Percentiles rank a stretch among this genome's conserved stretches.
Conservation (phyloP, 2,888 invertebrate genomes). For the Chymomyza procnemis region DNA sequence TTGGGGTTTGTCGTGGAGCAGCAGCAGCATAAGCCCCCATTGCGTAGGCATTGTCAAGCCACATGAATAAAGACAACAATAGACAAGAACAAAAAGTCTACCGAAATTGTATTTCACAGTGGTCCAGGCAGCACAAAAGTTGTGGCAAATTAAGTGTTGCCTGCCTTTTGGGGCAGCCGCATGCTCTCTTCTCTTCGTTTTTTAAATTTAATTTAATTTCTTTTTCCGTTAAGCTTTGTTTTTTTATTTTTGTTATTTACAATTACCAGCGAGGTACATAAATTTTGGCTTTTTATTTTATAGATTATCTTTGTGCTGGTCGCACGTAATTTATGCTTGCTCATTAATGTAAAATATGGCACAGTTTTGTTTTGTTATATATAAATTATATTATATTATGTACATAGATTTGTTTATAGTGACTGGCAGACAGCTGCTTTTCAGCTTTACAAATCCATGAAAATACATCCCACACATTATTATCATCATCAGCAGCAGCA, state of each 20-base stretch:
- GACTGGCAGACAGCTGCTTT: neutral
- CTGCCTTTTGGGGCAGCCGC: conserved; percentile 12
- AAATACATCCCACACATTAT: conserved; percentile 33
- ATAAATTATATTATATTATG: neutral
- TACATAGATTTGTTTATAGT: neutral
- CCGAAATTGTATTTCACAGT: neutral
- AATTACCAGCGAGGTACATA: neutral
- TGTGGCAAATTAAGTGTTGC: conserved; percentile 35
- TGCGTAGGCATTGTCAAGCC: neutral
- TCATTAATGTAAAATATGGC: neutral
- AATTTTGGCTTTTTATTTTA: neutral
- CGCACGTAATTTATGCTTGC: neutral
- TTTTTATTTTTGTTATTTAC: conserved; percentile 2
- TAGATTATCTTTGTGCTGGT: neutral
- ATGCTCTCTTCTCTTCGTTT: conserved; percentile 3
- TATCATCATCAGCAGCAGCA: conserved; percentile 36
- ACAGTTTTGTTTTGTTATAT: neutral
- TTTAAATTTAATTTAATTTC: conserved; percentile 39
- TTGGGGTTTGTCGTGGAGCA: neutral
- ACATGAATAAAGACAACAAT: neutral
- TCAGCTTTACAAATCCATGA: neutral
- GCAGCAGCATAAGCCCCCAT: neutral
- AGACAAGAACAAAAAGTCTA: neutral
- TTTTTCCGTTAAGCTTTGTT: conserved; percentile 11
- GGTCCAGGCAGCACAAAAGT: conserved; percentile 16